Evolutionary conservation across 2,797 vertebrate species (phyloP).

Genomic region (Thamnophis elegans): DNA sequence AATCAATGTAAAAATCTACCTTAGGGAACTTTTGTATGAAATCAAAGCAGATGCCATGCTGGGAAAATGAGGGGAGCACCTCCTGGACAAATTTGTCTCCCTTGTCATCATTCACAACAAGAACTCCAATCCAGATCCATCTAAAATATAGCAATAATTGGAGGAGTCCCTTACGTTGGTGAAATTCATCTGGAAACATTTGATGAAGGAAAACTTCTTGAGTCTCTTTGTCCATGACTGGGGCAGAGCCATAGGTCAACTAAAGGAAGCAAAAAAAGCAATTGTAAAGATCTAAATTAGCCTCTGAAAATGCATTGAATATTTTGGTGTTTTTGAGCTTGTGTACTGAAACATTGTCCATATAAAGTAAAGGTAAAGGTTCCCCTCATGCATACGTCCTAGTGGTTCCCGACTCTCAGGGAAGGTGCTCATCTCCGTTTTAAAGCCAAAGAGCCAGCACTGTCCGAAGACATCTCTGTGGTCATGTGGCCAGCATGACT

Average conservation of each 20-base stretch:
- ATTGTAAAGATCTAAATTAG: not conserved
- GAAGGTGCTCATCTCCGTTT: no score
- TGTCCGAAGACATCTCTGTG: no score
- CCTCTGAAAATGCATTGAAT: not conserved
- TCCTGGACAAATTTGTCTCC: not conserved
- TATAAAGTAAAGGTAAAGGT: no score
- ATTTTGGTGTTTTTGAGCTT: not conserved
- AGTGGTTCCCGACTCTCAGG: no score
- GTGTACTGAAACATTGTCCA: not conserved
- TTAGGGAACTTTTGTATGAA: not conserved
- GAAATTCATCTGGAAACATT: not conserved
- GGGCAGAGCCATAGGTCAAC: not conserved
- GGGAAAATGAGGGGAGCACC: not conserved
- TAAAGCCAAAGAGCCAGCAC: no score
- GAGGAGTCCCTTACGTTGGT: not conserved
- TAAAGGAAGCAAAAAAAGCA: not conserved
- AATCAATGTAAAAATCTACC: not conserved
- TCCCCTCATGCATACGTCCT: no score
- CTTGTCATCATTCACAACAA: not conserved
- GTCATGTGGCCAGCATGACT: no score
- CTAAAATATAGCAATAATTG: not conserved
- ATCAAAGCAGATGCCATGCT: not conserved
- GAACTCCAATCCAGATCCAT: not conserved
- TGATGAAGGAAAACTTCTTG: not conserved
- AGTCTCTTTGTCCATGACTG: not conserved